Conservation (phyloP, 1,140 invertebrate genomes). For the Neodiprion lecontei region DNA sequence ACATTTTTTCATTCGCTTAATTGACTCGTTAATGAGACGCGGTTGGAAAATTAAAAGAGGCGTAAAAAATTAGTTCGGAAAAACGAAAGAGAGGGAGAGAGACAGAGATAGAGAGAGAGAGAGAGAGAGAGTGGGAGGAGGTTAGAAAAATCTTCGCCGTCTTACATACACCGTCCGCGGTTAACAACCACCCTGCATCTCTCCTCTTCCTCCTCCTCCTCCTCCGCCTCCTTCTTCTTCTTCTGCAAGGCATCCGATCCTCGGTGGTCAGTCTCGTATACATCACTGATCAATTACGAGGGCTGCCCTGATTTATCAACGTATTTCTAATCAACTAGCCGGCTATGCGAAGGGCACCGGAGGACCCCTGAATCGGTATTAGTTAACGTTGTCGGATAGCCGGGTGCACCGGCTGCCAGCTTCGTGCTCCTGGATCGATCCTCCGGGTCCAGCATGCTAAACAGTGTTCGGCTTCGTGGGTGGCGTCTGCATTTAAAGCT, state of each 20-base stretch:
- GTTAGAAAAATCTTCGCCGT: not conserved
- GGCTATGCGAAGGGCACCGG: conserved; percentile 25
- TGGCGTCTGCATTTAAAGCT: conserved; percentile 41
- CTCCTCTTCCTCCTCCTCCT: not conserved
- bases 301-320: conserved; percentile 38
- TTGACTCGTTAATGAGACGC: too few species aligned
- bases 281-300: conserved; percentile 13
- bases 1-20: too few species aligned
- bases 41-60: not conserved
- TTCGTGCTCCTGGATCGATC: conserved; percentile 15
- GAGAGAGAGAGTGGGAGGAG: not conserved
- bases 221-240: too few species aligned
- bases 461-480: conserved; percentile 48
- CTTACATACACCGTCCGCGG: too few species aligned
- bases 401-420: conserved; percentile 30
- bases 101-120: not conserved
- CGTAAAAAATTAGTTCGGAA: not conserved
- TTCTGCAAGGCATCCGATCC: not conserved
- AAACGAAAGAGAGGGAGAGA: not conserved
- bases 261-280: not conserved
- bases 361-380: conserved; percentile 45
- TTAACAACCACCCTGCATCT: not conserved
- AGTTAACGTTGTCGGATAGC: conserved; percentile 58
- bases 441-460: conserved; percentile 53
- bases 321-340: conserved; percentile 52